Evolutionary conservation across 2,888 invertebrate species (phyloP).

Genomic region (Nineta flava): DNA sequence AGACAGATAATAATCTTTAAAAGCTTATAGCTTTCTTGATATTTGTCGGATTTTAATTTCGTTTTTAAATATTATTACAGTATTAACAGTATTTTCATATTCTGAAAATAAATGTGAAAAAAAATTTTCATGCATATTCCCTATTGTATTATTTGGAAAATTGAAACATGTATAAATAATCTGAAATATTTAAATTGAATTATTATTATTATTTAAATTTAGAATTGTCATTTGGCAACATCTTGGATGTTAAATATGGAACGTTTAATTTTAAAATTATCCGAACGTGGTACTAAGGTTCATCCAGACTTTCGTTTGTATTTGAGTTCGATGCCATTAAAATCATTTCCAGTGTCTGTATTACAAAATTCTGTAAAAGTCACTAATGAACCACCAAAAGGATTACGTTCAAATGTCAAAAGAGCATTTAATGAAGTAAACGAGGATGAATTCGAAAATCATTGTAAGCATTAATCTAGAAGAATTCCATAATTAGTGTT

Average conservation of each 20-base stretch:
- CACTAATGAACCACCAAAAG: conserved; percentile 89
- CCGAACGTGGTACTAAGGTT: conserved; percentile 45
- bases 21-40: no score
- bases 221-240: conserved; percentile 86
- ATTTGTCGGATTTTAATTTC: no score
- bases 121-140: no score
- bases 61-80: no score
- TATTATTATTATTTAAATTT: conserved; percentile 19
- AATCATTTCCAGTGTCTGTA: conserved; percentile 75
- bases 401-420: conserved; percentile 74
- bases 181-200: not conserved
- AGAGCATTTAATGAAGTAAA: conserved; percentile 66
- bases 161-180: no score
- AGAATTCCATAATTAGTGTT: no score
- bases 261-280: conserved; percentile 54
- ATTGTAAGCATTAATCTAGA: conserved; percentile 43
- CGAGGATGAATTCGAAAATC: conserved; percentile 64
- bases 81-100: no score
- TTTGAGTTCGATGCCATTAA: conserved; percentile 80
- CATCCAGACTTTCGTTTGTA: conserved; percentile 65
- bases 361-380: conserved; percentile 88
- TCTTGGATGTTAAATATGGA: conserved; percentile 86
- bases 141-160: no score
- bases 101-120: no score
- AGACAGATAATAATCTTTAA: no score